Evolutionary conservation across 2,113 vertebrate species (phyloP), one percentile per base, ranked within the genome.

Genomic region (Orientallactaga bullata): DNA sequence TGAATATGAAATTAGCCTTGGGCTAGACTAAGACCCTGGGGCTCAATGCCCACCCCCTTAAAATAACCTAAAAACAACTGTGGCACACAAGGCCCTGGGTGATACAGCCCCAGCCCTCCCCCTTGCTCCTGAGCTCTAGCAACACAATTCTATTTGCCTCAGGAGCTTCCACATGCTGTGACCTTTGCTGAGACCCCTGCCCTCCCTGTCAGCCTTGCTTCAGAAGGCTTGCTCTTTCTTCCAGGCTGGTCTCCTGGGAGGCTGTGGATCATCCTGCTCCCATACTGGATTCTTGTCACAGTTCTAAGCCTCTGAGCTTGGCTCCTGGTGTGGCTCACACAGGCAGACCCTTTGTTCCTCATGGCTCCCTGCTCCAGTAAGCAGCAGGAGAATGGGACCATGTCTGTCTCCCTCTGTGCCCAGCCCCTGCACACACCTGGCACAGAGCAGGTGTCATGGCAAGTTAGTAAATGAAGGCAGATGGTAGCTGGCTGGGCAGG

Each of bases 241-340:
- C 55, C 30, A 63, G 69, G 35, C 7, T 69, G 15, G 55, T 17
- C 35, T 35, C 55, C 47, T 0, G 5, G 4, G 9, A 82, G 88
- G 73, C 0, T 0, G 17, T 15, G 4, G 1, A 10, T 37, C 7
- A 1, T 12, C 42, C 18, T 2, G 5, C 30, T 18, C 63, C 47
- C 4, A 5, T 30, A 21, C 2, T 12, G 2, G 4, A 32, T 4
- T 12, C 85, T 37, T n/a, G 9, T 42, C 79, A 2, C 1, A 4
- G 74, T 39, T 65, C 73, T 69, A 23, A n/a, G 77, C 20, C 60
- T 15, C 47, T 61, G 55, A 30, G 7, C 32, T 26, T 35, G 0
- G 1, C 69, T 30, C 61, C 24, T 2, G 12, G 60, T n/a, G 9
- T 13, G 1, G 30, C 26, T 15, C 26, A 2, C 73, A 77, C 6